A percentile compares a stretch with the other conserved stretches of the same genome.
phyloP scores from a whole-genome alignment of 2,113 vertebrate species.

The Falcunculus frontatus region DNA sequence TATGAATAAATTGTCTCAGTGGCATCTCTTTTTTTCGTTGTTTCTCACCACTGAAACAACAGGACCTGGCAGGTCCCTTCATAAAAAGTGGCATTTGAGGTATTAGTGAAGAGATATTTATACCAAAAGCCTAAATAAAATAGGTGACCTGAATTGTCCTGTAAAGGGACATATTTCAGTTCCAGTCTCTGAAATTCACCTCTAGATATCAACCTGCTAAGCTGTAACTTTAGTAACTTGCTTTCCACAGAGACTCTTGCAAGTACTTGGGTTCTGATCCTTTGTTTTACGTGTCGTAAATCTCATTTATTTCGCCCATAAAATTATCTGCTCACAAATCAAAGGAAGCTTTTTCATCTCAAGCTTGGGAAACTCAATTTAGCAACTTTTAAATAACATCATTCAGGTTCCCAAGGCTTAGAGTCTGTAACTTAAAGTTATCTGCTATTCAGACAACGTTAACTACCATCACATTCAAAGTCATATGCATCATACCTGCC shows the following conservation, averaged over 20 bases:
- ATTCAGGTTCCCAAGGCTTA: conserved; percentile 28
- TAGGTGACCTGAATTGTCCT: neutral
- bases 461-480: conserved; percentile 53
- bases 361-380: conserved; percentile 32
- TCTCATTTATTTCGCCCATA: neutral
- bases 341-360: conserved; percentile 30
- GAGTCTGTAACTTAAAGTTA: conserved; percentile 47
- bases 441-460: conserved; percentile 51
- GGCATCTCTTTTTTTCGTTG: neutral
- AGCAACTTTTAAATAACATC: conserved; percentile 46
- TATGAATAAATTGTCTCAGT: neutral
- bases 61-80: neutral
- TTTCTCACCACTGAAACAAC: neutral
- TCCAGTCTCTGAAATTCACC: neutral
- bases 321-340: neutral
- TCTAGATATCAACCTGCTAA: neutral
- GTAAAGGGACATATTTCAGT: neutral
- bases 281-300: neutral
- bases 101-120: neutral
- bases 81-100: neutral
- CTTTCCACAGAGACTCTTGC: neutral
- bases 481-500: conserved; percentile 44
- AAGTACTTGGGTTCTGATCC: neutral
- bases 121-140: neutral
- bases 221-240: neutral